These are phyloP conservation scores for Scolopax mira DNA, from an alignment of 2,113 vertebrate species.

Conservation along the genomic window DNA sequence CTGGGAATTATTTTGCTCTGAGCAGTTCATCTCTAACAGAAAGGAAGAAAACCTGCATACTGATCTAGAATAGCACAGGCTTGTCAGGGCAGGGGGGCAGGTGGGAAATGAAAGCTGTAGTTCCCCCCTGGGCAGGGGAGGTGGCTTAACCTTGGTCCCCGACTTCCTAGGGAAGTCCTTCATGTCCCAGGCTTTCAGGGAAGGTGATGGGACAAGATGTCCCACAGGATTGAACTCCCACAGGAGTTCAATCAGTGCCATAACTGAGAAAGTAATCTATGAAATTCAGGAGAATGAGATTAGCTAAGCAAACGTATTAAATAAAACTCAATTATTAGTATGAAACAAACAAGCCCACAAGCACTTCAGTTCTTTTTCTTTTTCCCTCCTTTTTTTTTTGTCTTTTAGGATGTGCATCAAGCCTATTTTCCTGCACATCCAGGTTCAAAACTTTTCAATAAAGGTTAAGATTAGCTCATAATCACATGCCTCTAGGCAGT, in stretches of 20 bases:
- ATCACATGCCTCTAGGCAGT: background rate
- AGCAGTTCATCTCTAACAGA: background rate
- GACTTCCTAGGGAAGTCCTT: background rate
- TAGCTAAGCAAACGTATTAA: background rate
- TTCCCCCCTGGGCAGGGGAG: background rate
- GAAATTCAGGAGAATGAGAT: background rate
- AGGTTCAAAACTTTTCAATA: background rate
- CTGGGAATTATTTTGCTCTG: background rate
- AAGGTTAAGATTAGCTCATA: background rate
- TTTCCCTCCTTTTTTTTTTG: background rate
- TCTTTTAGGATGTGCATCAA: background rate
- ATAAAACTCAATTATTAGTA: background rate
- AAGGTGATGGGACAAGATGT: background rate
- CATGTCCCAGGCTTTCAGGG: background rate
- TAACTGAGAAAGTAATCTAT: background rate
- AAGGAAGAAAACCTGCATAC: background rate
- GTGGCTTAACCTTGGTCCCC: background rate
- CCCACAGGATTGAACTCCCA: no score
- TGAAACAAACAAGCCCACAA: background rate
- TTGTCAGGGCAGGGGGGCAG: accelerated
- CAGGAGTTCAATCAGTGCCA: background rate
- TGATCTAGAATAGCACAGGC: accelerated
- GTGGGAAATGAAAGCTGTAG: background rate
- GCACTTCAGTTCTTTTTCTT: background rate
- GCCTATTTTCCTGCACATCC: background rate